Evolutionary conservation across 2,888 invertebrate genomes (phyloP), one percentile per base, ranked within the genome.

Genomic region (Hyles lineata): DNA sequence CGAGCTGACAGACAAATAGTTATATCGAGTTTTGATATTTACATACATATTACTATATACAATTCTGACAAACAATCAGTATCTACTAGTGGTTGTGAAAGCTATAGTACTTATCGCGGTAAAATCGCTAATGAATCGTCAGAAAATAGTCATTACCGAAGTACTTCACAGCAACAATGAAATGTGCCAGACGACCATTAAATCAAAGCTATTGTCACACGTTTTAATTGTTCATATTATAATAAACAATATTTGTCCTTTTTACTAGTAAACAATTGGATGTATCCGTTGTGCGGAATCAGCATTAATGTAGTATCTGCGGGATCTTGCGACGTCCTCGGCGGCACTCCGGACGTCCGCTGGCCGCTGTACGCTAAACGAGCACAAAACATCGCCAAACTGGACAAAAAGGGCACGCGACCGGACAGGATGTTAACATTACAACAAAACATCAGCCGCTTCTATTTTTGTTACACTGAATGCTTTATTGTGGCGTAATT

Each of bases 341-440:
- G 75, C 76, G 72, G 74, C 59, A 70, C 72, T 76, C 79, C 88
- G 89, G 86, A 89, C 82, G 84, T 89, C 90, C 90, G 89, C 80
- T 80, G 85, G 83, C 90, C 90, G 89, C 80, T 80, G 85, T 83
- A 83, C 85, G 84, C 79, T 78, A 81, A 76, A 76, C 80, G 77
- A 80, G 85, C 80, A 86, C 84, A 85, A 87, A 90, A 89, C 86
- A 86, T 82, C 80, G 84, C 87, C 78, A 89, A 89, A 87, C 83
- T 74, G 77, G 74, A 84, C 84, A 88, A 87, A 89, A 89, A 82
- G 84, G 83, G 80, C 81, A 77, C 78, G 80, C 80, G 79, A 67
- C 43, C 77, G 79, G 79, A 77, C 85, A 84, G 86, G 83, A 87
- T 84, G 87, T 86, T 79, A 82, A 85, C 87, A 84, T 85, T 84